Evolutionary conservation across 1,140 invertebrate genomes (phyloP).

Genomic region (Drosophila nebulosa): DNA sequence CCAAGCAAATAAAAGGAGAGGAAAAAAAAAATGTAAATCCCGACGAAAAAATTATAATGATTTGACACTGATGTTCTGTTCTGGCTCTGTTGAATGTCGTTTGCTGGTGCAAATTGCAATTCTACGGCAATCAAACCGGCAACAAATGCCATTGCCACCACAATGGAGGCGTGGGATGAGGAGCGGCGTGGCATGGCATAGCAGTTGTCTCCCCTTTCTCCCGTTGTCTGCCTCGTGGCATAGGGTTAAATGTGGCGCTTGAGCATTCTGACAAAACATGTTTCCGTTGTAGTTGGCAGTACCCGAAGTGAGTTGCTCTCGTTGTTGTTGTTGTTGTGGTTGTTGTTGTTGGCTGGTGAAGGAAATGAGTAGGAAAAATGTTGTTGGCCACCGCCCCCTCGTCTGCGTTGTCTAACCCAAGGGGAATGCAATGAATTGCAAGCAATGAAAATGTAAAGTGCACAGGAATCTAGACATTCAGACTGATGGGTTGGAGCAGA

Average conservation of each 20-base stretch:
- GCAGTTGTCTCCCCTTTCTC: background rate
- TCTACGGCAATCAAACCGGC: conserved; percentile 75
- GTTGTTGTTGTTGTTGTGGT: conserved; percentile 22
- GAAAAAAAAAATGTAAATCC: conserved; percentile 28
- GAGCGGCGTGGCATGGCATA: background rate
- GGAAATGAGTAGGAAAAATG: conserved; percentile 68
- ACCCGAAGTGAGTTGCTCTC: background rate
- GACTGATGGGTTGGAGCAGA: background rate
- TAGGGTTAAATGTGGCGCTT: conserved; percentile 73
- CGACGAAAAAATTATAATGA: conserved; percentile 73
- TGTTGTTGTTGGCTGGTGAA: conserved; percentile 25
- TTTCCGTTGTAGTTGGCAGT: conserved; percentile 52
- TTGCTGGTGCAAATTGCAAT: conserved; percentile 65
- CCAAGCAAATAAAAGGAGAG: conserved; percentile 3
- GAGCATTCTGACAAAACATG: conserved; percentile 72
- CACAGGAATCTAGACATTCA: conserved; percentile 23
- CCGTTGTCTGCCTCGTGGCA: conserved; percentile 14
- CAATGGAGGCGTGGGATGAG: conserved; percentile 5
- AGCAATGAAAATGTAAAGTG: conserved; percentile 71
- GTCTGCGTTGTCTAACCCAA: background rate
- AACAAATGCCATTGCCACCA: conserved; percentile 34
- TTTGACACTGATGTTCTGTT: conserved; percentile 77
- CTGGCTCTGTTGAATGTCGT: conserved; percentile 33
- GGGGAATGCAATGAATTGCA: conserved; percentile 49
- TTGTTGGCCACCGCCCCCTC: conserved; percentile 25